Percentiles rank a stretch among this genome's conserved stretches.
phyloP scores from a whole-genome alignment of 2,113 vertebrate species.

The Proterorhinus semilunaris region DNA sequence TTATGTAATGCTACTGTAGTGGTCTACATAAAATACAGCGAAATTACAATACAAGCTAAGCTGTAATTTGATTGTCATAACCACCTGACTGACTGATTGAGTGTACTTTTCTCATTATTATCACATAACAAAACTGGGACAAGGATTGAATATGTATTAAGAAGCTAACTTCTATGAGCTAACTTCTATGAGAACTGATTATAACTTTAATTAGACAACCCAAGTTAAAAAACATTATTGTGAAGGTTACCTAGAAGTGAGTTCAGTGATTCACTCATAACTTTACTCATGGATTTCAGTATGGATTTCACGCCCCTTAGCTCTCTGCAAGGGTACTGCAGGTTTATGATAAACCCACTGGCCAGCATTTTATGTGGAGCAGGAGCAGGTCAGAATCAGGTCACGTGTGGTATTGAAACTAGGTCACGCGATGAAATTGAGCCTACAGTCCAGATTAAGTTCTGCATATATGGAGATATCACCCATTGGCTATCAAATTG shows the following conservation, averaged over 20 bases:
- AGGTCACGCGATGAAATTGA: neutral
- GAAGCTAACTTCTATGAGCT: neutral
- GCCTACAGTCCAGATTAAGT: neutral
- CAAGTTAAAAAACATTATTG: constrained; percentile 17
- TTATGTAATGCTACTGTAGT: too few species aligned
- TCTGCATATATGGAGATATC: neutral
- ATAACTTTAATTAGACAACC: neutral
- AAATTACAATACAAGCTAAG: too few species aligned
- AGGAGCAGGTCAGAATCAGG: neutral
- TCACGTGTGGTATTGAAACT: neutral
- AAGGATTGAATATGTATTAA: too few species aligned
- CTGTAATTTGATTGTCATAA: too few species aligned
- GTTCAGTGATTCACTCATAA: neutral
- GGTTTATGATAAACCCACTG: neutral
- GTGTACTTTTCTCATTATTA: too few species aligned
- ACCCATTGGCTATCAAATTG: neutral
- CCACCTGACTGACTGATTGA: too few species aligned
- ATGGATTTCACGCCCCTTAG: constrained; percentile 3
- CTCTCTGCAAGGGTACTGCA: constrained; percentile 14
- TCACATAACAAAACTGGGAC: too few species aligned
- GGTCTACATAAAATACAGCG: too few species aligned
- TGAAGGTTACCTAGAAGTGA: constrained; percentile 23
- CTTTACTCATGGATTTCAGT: too few species aligned
- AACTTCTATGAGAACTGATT: neutral
- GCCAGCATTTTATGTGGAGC: neutral